phyloP scores from a whole-genome alignment of 2,797 vertebrate genomes.

The Intellagama lesueurii region DNA sequence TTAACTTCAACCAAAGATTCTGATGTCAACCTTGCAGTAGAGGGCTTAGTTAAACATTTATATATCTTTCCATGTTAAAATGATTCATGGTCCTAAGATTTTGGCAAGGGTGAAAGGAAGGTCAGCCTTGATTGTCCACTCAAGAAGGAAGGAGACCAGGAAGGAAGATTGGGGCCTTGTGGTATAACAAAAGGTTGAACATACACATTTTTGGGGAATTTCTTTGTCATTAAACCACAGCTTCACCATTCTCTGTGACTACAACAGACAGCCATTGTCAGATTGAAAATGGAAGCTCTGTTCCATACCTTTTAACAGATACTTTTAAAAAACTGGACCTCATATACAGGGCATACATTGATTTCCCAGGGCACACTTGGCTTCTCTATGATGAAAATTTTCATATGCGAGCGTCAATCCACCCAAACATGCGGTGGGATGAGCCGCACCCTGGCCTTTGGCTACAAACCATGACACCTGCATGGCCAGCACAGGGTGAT shows the following conservation, averaged over 20 bases:
- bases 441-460: too few species aligned
- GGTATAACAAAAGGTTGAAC: neutral
- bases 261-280: neutral
- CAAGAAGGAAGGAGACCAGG: neutral
- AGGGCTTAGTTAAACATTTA: neutral
- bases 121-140: neutral
- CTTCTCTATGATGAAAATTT: too few species aligned
- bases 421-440: too few species aligned
- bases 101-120: neutral
- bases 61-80: neutral
- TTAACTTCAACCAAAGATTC: neutral
- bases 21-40: neutral
- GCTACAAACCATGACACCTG: too few species aligned
- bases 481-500: too few species aligned
- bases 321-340: too few species aligned
- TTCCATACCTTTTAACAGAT: too few species aligned
- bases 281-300: neutral
- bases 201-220: neutral
- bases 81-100: neutral
- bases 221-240: neutral
- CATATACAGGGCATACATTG: too few species aligned
- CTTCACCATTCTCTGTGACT: neutral
- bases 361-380: too few species aligned
- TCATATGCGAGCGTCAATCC: too few species aligned
- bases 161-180: neutral